phyloP scores from a whole-genome alignment of 2,888 invertebrate species.

The Syrphus vitripennis region DNA sequence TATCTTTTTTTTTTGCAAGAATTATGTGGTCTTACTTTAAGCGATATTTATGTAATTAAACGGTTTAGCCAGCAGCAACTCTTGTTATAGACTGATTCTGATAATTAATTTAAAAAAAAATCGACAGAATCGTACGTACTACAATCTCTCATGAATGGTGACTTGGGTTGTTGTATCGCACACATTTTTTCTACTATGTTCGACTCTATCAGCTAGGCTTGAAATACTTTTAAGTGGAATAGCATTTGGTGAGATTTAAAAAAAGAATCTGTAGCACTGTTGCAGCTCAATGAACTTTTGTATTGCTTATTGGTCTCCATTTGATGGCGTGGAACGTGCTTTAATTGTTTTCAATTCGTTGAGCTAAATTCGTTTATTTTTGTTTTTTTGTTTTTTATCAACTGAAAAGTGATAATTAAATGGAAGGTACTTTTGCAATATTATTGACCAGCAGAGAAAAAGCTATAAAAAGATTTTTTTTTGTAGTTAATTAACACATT shows the following conservation, averaged over 20 bases:
- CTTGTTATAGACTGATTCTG: constrained; percentile 11
- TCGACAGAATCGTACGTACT: constrained; percentile 16
- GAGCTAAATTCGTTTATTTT: not conserved
- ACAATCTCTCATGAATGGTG: not conserved
- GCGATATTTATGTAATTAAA: constrained; percentile 47
- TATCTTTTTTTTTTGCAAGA: constrained; percentile 16
- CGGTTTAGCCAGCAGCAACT: constrained; percentile 32
- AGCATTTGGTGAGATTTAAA: not conserved
- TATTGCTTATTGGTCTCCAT: not conserved
- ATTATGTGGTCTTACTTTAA: constrained; percentile 9
- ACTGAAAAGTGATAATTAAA: constrained; percentile 46
- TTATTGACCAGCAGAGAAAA: not conserved
- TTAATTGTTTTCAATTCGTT: constrained; percentile 13
- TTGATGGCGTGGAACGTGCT: not conserved
- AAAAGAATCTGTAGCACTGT: not conserved
- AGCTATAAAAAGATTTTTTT: not conserved
- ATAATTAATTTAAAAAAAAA: not conserved
- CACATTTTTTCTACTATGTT: not conserved
- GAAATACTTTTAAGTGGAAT: not conserved
- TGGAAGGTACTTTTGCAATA: constrained; percentile 33
- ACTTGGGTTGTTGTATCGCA: not conserved
- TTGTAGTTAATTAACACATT: constrained; percentile 46
- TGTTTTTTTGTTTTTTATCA: not conserved
- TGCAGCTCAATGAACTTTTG: constrained; percentile 51
- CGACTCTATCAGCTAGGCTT: not conserved